A percentile compares a stretch with the other conserved stretches of the same genome.
Evolutionary conservation across 2,888 invertebrate genomes (phyloP).

Genomic region (Drosophila algonquin): DNA sequence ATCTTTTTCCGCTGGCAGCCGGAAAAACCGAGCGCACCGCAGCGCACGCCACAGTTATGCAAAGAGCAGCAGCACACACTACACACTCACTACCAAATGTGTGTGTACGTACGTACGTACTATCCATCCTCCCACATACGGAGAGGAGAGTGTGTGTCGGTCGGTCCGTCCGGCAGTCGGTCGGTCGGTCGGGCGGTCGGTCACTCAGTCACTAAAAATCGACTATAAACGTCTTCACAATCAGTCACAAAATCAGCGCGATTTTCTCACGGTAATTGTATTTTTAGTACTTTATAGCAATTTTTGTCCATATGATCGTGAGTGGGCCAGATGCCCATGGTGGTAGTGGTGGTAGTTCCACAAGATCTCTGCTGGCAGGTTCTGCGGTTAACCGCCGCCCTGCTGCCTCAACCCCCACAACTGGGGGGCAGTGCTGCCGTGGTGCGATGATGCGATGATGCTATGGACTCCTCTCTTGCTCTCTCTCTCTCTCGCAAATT

Average conservation of each 20-base stretch:
- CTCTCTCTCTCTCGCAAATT: slow-evolving; percentile 43
- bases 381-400: slow-evolving; percentile 22
- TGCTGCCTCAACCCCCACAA: neutral
- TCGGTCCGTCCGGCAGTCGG: neutral
- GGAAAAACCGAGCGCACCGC: slow-evolving; percentile 29
- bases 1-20: slow-evolving; percentile 40
- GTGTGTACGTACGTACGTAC: neutral
- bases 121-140: slow-evolving; percentile 9
- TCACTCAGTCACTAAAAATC: slow-evolving; percentile 76
- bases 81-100: slow-evolving; percentile 12
- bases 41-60: slow-evolving; percentile 56
- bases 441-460: too few species aligned
- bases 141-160: neutral
- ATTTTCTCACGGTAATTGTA: slow-evolving; percentile 80
- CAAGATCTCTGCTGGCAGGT: neutral
- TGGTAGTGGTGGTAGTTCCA: slow-evolving; percentile 42
- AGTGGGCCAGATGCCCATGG: slow-evolving; percentile 61
- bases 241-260: slow-evolving; percentile 80
- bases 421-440: neutral
- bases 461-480: neutral
- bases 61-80: slow-evolving; percentile 46
- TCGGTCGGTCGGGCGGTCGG: slow-evolving; percentile 35
- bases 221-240: slow-evolving; percentile 79
- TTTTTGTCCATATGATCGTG: slow-evolving; percentile 76
- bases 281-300: slow-evolving; percentile 83